Evolutionary conservation across 37 sponge, comb jelly and placozoan genomes (phyloP).

Genomic region (Oscarella lobularis): DNA sequence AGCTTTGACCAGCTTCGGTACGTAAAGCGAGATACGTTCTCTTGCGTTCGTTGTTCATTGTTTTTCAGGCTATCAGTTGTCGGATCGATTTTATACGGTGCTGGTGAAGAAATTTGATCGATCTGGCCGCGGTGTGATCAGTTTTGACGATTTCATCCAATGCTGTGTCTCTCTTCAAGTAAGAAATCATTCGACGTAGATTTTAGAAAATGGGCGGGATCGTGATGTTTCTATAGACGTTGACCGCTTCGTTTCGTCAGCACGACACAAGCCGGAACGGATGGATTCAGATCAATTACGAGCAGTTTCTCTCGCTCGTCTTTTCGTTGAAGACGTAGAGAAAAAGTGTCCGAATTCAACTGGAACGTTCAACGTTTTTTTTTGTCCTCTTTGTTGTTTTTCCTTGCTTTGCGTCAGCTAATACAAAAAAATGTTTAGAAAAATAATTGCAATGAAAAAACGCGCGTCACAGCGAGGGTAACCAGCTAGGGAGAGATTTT

Average conservation of each 20-base stretch:
- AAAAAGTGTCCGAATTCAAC: no score
- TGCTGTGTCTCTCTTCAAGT: slow-evolving; percentile 96
- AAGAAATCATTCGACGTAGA: slow-evolving; percentile 9
- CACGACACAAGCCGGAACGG: slow-evolving; percentile 90
- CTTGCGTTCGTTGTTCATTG: slow-evolving; percentile 4
- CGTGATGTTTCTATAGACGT: slow-evolving; percentile 43
- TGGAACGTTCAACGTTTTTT: no score
- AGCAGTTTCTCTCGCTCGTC: slow-evolving; percentile 92
- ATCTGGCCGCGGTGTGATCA: slow-evolving; percentile 52
- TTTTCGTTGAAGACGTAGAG: slow-evolving; percentile 66
- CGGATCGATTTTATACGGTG: slow-evolving; percentile 80
- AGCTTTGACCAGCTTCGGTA: not conserved
- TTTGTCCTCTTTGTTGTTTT: no score
- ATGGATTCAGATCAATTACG: slow-evolving; percentile 92
- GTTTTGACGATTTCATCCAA: slow-evolving; percentile 99
- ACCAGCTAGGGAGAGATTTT: no score
- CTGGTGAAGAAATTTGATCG: slow-evolving; percentile 91
- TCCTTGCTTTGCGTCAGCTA: no score
- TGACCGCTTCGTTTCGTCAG: slow-evolving; percentile 84
- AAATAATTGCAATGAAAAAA: no score
- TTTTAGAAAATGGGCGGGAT: slow-evolving; percentile 9
- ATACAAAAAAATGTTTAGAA: no score
- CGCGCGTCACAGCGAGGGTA: no score
- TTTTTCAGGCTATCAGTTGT: slow-evolving; percentile 71
- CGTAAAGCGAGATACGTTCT: no score